A percentile compares a stretch with the other conserved stretches of the same genome.
These are phyloP conservation scores for Ailurus styani DNA, from an alignment of 2,113 vertebrate genomes.

Conservation along the genomic window DNA sequence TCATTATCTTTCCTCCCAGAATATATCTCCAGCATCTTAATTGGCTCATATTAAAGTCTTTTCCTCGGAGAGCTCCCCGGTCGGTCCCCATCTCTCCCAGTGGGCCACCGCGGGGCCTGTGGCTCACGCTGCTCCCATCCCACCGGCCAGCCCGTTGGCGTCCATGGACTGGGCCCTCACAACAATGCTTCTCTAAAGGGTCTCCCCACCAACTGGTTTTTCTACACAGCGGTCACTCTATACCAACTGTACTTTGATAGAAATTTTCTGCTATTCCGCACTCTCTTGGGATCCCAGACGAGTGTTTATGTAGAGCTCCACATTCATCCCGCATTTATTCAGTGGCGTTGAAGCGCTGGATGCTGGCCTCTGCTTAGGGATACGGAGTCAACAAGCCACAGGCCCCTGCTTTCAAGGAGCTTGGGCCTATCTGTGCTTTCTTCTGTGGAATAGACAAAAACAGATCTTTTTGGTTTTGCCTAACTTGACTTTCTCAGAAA, in stretches of 20 bases:
- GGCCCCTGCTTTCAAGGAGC: not conserved
- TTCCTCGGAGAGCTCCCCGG: not conserved
- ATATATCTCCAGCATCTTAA: slow-evolving; percentile 23
- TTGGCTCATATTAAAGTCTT: not conserved
- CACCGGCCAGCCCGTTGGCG: not conserved
- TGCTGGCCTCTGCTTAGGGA: not conserved
- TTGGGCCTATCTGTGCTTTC: not conserved
- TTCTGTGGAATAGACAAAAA: not conserved
- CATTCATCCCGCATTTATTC: accelerated
- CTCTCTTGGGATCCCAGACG: not conserved
- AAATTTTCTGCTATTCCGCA: not conserved
- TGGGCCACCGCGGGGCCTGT: not conserved
- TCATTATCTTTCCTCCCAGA: slow-evolving; percentile 44
- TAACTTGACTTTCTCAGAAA: not conserved
- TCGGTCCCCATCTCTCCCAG: not conserved
- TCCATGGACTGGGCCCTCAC: not conserved
- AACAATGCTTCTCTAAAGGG: not conserved
- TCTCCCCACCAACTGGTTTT: accelerated
- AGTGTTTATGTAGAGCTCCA: not conserved
- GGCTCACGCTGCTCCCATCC: not conserved
- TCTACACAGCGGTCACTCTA: not conserved
- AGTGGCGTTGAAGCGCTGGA: not conserved
- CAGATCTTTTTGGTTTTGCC: not conserved
- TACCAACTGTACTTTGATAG: not conserved
- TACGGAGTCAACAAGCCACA: accelerated